phyloP scores from a whole-genome alignment of 2,113 vertebrate species.

The Triplophysa siluroides region DNA sequence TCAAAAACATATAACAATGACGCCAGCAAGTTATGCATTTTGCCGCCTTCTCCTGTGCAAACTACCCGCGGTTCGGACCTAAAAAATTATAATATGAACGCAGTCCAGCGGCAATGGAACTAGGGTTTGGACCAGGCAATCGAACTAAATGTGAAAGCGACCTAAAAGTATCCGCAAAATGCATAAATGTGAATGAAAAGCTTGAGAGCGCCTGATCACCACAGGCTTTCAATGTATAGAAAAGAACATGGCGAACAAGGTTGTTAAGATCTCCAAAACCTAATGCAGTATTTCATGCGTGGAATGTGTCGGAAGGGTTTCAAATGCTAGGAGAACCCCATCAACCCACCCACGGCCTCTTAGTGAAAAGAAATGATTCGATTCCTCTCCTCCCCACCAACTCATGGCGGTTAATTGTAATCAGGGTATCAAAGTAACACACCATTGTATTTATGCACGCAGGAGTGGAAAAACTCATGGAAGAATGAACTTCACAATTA shows the following conservation, averaged over 20 bases:
- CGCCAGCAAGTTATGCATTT: no score
- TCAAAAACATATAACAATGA: no score
- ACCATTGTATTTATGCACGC: slow-evolving; percentile 33
- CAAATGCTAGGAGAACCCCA: neutral
- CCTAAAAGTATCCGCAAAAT: no score
- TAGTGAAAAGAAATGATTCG: neutral
- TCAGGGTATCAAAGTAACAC: slow-evolving; percentile 42
- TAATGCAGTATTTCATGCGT: neutral
- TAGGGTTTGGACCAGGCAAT: no score
- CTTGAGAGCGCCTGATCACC: neutral
- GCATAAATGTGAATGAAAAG: neutral
- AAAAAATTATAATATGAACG: no score
- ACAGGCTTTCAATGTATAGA: neutral
- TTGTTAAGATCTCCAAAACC: neutral
- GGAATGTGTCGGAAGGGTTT: neutral
- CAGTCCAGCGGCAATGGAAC: no score
- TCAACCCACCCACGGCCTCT: neutral
- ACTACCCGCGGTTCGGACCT: no score
- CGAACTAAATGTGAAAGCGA: no score
- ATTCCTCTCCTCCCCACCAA: slow-evolving; percentile 20
- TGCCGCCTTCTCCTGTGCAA: no score
- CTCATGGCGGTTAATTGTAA: slow-evolving; percentile 43
- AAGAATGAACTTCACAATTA: slow-evolving; percentile 48
- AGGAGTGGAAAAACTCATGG: slow-evolving; percentile 21
- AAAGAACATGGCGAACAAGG: no score